phyloP scores from a whole-genome alignment of 2,797 vertebrate genomes.

The Liasis olivaceus region DNA sequence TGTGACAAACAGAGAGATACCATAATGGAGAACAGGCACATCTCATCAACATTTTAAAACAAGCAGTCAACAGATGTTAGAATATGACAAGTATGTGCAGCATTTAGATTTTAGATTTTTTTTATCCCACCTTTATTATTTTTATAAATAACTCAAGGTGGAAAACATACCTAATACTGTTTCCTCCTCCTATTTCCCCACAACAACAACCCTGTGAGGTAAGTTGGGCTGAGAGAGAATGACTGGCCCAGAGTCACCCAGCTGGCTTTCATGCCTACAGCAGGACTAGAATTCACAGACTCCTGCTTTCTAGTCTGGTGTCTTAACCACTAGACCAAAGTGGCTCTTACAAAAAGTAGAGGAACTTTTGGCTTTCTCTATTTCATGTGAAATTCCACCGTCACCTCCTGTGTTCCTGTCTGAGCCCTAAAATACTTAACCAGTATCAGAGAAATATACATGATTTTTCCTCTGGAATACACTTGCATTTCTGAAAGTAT shows the following conservation, averaged over 20 bases:
- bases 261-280: too few species aligned
- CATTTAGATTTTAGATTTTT: neutral
- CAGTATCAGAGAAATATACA: neutral
- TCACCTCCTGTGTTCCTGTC: neutral
- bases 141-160: too few species aligned
- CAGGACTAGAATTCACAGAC: too few species aligned
- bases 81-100: neutral
- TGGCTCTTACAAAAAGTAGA: neutral
- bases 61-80: neutral
- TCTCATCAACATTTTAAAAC: neutral
- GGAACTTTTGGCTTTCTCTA: neutral
- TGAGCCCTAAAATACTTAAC: neutral
- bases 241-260: too few species aligned
- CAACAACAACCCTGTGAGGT: too few species aligned
- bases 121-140: too few species aligned
- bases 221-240: too few species aligned
- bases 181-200: neutral
- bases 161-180: too few species aligned
- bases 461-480: neutral
- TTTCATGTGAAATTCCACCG: neutral
- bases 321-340: too few species aligned
- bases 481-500: neutral
- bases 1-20: neutral
- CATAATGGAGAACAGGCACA: neutral
- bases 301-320: too few species aligned